phyloP scores from a whole-genome alignment of 2,888 invertebrate species.

The Coelopa pilipes region DNA sequence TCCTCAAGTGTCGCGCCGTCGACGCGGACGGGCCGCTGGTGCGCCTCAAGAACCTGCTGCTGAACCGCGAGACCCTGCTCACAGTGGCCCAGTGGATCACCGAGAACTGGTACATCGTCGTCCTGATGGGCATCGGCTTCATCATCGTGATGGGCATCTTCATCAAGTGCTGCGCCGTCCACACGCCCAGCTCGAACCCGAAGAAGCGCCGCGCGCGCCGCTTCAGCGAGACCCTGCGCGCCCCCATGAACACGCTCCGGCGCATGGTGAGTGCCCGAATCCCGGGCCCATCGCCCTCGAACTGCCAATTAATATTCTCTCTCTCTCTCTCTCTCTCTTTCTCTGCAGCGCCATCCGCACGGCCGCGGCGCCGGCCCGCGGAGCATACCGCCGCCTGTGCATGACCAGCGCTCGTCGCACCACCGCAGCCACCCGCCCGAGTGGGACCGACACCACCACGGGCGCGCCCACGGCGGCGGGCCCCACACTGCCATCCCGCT shows the following conservation, averaged over 20 bases:
- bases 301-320: neutral
- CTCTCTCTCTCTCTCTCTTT: conserved; percentile 28
- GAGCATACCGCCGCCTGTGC: conserved; percentile 69
- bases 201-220: conserved; percentile 95
- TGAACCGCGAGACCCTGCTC: conserved; percentile 88
- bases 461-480: conserved; percentile 41
- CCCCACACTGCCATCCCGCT: conserved; percentile 59
- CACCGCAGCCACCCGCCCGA: conserved; percentile 60
- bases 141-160: conserved; percentile 97
- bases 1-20: conserved; percentile 97
- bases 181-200: conserved; percentile 98
- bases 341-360: conserved; percentile 66
- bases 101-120: conserved; percentile 95
- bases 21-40: conserved; percentile 99
- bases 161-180: conserved; percentile 99
- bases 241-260: conserved; percentile 90
- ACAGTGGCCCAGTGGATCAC: conserved; percentile 94
- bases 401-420: conserved; percentile 59
- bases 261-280: conserved; percentile 75
- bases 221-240: conserved; percentile 88
- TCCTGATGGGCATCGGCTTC: conserved; percentile 90
- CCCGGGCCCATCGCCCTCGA: neutral
- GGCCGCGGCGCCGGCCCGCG: conserved; percentile 64
- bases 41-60: conserved; percentile 92
- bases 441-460: conserved; percentile 62